phyloP scores from a whole-genome alignment of 2,113 vertebrate genomes.

The Butorides virescens region DNA sequence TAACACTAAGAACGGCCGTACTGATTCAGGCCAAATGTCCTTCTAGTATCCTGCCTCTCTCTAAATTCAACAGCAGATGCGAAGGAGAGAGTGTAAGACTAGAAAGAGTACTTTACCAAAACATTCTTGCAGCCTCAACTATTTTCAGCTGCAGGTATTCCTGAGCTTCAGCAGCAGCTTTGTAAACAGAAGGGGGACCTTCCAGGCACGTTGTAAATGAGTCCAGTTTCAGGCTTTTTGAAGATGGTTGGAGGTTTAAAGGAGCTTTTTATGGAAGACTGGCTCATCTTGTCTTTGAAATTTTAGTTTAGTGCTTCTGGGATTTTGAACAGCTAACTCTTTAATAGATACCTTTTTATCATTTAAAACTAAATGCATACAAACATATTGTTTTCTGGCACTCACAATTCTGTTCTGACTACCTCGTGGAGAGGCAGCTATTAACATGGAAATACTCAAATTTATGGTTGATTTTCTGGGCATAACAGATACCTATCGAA shows the following conservation, averaged over 20 bases:
- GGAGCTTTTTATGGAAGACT: not conserved
- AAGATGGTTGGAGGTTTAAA: not conserved
- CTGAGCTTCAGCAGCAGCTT: not conserved
- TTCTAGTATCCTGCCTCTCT: not conserved
- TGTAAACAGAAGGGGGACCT: not conserved
- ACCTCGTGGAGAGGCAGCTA: not conserved
- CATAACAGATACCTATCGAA: not conserved
- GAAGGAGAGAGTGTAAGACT: not conserved
- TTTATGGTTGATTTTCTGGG: not conserved
- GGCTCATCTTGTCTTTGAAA: not conserved
- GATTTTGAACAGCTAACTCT: constrained; percentile 1
- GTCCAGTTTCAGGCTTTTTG: not conserved
- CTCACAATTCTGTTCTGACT: not conserved
- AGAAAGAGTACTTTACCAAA: not conserved
- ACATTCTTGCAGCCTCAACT: not conserved
- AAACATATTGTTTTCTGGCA: not conserved
- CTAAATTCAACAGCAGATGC: not conserved
- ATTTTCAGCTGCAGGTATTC: constrained; percentile 25
- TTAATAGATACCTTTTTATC: not conserved
- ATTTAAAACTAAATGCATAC: not conserved
- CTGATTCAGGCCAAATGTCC: not conserved
- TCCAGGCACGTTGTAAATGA: not conserved
- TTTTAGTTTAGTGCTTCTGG: not conserved
- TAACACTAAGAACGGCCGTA: not conserved
- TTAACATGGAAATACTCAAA: not conserved